Evolutionary conservation across 1,140 invertebrate genomes (phyloP).

Genomic region (Sinella curviseta): DNA sequence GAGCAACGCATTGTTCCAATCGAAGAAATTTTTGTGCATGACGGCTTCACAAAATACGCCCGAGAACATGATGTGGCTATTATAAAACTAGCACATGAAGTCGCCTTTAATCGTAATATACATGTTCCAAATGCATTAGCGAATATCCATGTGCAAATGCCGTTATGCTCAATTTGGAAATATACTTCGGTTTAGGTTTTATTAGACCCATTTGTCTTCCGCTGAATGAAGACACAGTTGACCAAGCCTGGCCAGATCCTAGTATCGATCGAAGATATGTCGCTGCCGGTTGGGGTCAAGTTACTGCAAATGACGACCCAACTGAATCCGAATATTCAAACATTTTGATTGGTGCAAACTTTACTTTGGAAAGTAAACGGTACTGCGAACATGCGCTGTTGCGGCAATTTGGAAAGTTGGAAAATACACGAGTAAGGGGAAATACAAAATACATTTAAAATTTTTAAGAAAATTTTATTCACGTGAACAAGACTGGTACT

Average conservation of each 20-base stretch:
- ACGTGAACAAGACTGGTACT: too few species aligned
- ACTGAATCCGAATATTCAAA: neutral
- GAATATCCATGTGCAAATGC: neutral
- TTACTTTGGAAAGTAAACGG: conserved; percentile 3
- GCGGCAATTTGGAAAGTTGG: neutral
- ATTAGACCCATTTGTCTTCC: conserved; percentile 20
- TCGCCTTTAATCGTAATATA: neutral
- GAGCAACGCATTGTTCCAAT: neutral
- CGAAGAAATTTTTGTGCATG: conserved; percentile 9
- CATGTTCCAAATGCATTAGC: neutral
- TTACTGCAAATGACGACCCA: neutral
- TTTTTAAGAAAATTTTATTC: too few species aligned
- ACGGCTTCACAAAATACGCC: neutral
- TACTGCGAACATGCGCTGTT: neutral
- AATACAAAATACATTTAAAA: too few species aligned
- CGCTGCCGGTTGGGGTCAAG: conserved; percentile 8
- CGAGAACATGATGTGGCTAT: conserved; percentile 12
- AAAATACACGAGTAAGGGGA: neutral
- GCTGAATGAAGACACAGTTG: neutral
- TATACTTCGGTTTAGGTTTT: neutral
- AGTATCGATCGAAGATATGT: neutral
- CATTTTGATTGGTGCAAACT: neutral
- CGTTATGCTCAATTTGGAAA: neutral
- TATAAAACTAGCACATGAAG: neutral
- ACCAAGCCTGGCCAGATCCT: neutral